phyloP scores from a whole-genome alignment of 2,888 invertebrate species.

The Patella ulyssiponensis region DNA sequence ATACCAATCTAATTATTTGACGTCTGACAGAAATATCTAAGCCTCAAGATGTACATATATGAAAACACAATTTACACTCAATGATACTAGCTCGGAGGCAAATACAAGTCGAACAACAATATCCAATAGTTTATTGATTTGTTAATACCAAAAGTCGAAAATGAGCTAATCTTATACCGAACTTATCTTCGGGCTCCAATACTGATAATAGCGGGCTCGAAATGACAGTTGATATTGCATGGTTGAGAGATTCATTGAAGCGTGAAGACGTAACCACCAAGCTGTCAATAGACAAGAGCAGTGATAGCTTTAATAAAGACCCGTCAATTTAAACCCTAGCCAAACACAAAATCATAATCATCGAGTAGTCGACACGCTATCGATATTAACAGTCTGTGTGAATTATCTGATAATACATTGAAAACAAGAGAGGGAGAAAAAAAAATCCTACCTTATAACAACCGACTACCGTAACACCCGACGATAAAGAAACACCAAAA shows the following conservation, averaged over 20 bases:
- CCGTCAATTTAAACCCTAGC: conserved; percentile 2
- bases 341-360: conserved; percentile 3
- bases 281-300: neutral
- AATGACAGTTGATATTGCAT: neutral
- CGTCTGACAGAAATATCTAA: too few relatives aligned
- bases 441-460: too few relatives aligned
- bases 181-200: neutral
- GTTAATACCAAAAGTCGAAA: neutral
- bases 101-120: conserved; percentile 1
- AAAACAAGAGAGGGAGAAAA: too few relatives aligned
- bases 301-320: conserved; percentile 3
- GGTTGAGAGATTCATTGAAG: neutral
- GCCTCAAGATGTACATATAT: neutral
- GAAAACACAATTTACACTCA: neutral
- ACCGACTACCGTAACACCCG: too few relatives aligned
- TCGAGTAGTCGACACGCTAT: neutral
- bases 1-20: too few relatives aligned
- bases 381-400: too few relatives aligned
- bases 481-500: too few relatives aligned
- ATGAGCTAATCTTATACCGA: neutral
- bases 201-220: neutral
- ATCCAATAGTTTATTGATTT: conserved; percentile 7
- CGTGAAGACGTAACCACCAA: neutral
- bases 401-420: too few relatives aligned
- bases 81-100: neutral